A percentile compares a stretch with the other conserved stretches of the same genome.
Evolutionary conservation across 2,888 invertebrate species (phyloP).

Genomic region (Drosophila acutilabella): DNA sequence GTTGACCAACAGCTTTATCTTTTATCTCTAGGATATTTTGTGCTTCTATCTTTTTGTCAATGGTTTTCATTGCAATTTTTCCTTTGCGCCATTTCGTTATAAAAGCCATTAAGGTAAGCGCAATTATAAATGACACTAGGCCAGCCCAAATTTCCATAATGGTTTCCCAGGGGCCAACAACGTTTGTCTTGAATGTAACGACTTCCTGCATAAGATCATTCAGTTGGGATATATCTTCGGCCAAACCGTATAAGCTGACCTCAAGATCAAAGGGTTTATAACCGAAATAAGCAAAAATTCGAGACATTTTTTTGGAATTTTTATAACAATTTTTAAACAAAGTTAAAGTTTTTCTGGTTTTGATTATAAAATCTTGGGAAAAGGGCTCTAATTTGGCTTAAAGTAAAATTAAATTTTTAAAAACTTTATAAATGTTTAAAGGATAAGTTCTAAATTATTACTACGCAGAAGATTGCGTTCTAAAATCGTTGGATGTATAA

Average conservation of each 20-base stretch:
- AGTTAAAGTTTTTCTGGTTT: neutral
- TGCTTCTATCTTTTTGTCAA: neutral
- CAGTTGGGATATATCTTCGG: conserved; percentile 50
- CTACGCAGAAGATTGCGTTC: too few species aligned
- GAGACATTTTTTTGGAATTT: conserved; percentile 37
- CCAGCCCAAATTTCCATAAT: conserved; percentile 15
- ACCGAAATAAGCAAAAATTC: conserved; percentile 19
- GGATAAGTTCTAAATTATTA: too few species aligned
- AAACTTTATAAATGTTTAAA: too few species aligned
- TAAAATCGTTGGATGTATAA: too few species aligned
- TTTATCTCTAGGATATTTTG: neutral
- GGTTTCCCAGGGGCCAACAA: conserved; percentile 24
- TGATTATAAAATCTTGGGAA: neutral
- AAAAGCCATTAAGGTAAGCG: neutral
- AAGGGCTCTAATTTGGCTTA: neutral
- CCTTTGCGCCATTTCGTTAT: neutral
- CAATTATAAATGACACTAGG: conserved; percentile 31
- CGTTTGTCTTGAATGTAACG: neutral
- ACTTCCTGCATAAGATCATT: conserved; percentile 28
- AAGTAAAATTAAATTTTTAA: too few species aligned
- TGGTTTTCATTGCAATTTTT: neutral
- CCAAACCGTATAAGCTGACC: conserved; percentile 41
- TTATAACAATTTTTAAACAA: neutral
- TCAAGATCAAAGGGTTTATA: conserved; percentile 41
- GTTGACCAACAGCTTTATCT: neutral